Conservation (phyloP, 2,797 vertebrate genomes). For the Gouania willdenowi region DNA sequence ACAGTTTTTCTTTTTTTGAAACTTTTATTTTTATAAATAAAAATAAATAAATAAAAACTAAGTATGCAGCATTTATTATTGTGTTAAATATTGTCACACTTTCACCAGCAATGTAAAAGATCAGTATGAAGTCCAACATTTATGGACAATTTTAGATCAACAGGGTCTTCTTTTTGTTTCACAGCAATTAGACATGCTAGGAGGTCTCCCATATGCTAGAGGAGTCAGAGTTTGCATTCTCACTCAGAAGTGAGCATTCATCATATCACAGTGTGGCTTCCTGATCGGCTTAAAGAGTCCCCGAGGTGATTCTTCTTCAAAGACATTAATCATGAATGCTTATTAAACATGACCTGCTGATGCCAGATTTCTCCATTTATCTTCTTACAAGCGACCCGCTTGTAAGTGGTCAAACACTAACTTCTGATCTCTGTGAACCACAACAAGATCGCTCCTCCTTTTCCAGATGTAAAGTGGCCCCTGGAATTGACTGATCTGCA, state of each 20-base stretch:
- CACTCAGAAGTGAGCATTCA: conserved; percentile 47
- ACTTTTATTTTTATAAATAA: too few species aligned
- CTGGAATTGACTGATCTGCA: too few species aligned
- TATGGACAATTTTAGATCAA: too few species aligned
- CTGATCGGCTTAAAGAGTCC: conserved; percentile 56
- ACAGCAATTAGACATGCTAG: conserved; percentile 40
- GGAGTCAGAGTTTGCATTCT: conserved; percentile 47
- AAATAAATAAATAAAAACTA: too few species aligned
- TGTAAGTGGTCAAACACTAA: conserved; percentile 46
- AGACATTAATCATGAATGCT: conserved; percentile 63
- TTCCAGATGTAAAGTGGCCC: conserved; percentile 1
- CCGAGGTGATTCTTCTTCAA: conserved; percentile 59
- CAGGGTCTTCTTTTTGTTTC: conserved; percentile 39
- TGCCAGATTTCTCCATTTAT: conserved; percentile 49
- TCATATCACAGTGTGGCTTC: conserved; percentile 56
- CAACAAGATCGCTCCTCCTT: neutral
- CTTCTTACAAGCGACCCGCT: conserved; percentile 32
- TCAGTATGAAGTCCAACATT: too few species aligned
- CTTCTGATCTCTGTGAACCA: conserved; percentile 41
- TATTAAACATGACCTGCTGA: conserved; percentile 60
- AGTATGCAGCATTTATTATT: too few species aligned
- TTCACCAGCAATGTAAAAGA: too few species aligned
- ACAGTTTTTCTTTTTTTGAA: too few species aligned
- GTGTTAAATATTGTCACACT: too few species aligned
- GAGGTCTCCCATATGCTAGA: conserved; percentile 33